phyloP scores from a whole-genome alignment of 2,888 invertebrate genomes.

The Cabera pusaria region DNA sequence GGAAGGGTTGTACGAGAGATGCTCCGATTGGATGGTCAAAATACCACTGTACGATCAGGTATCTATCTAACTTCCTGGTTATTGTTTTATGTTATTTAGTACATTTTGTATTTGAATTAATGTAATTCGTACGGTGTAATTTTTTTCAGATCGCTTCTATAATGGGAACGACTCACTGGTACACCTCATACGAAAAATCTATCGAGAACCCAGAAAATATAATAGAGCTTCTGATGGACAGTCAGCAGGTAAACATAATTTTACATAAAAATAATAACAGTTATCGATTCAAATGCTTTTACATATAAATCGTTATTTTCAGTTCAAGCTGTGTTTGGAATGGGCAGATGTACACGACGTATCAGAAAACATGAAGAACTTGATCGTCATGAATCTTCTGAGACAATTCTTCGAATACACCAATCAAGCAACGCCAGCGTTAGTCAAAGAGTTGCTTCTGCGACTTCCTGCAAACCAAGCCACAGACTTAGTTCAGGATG shows the following conservation, averaged over 20 bases:
- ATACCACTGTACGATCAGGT: constrained; percentile 86
- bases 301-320: constrained; percentile 30
- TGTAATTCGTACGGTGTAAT: neutral
- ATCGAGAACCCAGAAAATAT: constrained; percentile 78
- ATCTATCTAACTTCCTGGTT: constrained; percentile 27
- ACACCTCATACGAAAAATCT: constrained; percentile 81
- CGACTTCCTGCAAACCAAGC: constrained; percentile 84
- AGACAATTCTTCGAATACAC: constrained; percentile 82
- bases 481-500: constrained; percentile 84
- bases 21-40: constrained; percentile 83
- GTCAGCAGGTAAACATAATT: constrained; percentile 70
- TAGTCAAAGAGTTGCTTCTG: constrained; percentile 81
- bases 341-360: constrained; percentile 87
- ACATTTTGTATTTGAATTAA: neutral
- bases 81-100: neutral
- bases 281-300: neutral
- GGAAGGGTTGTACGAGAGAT: constrained; percentile 64
- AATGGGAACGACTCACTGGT: constrained; percentile 84
- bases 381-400: constrained; percentile 80
- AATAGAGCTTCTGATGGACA: constrained; percentile 80
- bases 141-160: constrained; percentile 78
- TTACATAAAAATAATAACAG: too few species aligned
- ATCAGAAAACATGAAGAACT: constrained; percentile 79
- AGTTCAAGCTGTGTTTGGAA: constrained; percentile 86
- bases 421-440: constrained; percentile 63